These are phyloP conservation scores for Austrolebias charrua DNA, from an alignment of 2,797 vertebrate species.

Conservation along the genomic window DNA sequence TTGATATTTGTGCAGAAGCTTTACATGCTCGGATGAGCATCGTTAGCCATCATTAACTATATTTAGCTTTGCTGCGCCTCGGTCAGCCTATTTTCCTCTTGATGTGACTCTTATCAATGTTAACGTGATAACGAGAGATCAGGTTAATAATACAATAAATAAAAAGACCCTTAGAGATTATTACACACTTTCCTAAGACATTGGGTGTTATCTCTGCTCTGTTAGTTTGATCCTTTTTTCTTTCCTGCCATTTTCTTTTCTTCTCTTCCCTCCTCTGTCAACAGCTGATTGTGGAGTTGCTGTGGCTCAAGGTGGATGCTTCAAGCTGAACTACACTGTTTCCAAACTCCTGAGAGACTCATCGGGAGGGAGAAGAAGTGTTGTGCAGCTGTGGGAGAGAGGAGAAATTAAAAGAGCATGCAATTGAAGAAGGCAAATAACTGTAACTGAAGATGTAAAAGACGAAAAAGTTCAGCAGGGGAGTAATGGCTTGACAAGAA, in stretches of 20 bases:
- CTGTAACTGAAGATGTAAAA: slow-evolving; percentile 13
- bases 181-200: slow-evolving; percentile 20
- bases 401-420: slow-evolving; percentile 39
- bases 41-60: slow-evolving; percentile 24
- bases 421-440: slow-evolving; percentile 58
- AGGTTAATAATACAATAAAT: slow-evolving; percentile 41
- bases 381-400: slow-evolving; percentile 16
- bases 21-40: slow-evolving; percentile 7
- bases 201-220: slow-evolving; percentile 32
- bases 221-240: slow-evolving; percentile 9
- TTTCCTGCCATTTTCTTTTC: slow-evolving; percentile 4
- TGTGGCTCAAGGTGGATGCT: slow-evolving; percentile 49
- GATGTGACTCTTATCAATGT: slow-evolving; percentile 31
- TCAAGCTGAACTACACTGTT: slow-evolving; percentile 63
- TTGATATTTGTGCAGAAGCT: slow-evolving; percentile 14
- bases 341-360: slow-evolving; percentile 46
- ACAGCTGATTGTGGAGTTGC: slow-evolving; percentile 42
- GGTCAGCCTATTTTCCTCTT: slow-evolving; percentile 29
- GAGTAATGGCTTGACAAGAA: background rate
- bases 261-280: slow-evolving; percentile 14
- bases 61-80: slow-evolving; percentile 18
- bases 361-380: slow-evolving; percentile 2
- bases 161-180: slow-evolving; percentile 33
- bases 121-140: slow-evolving; percentile 34
- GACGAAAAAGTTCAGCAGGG: background rate